Evolutionary conservation across 2,113 vertebrate species (phyloP).

Genomic region (Podocnemis expansa): DNA sequence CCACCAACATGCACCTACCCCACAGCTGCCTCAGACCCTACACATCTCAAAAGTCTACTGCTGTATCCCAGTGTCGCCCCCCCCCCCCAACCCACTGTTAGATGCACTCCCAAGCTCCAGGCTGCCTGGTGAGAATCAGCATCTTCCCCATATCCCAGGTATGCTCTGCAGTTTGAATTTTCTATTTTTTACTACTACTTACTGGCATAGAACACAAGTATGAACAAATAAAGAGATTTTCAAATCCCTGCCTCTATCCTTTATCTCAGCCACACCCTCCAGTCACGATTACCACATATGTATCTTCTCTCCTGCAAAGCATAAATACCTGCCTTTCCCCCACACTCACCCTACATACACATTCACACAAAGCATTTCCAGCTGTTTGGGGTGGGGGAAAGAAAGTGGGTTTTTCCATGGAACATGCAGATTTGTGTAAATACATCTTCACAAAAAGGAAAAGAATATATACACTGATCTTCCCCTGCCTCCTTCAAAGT

Average conservation of each 20-base stretch:
- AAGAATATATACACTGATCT: background rate
- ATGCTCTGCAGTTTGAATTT: accelerated
- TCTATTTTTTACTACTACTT: accelerated
- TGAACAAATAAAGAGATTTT: accelerated
- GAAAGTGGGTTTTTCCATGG: background rate
- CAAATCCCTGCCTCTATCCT: background rate
- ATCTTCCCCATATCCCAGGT: accelerated
- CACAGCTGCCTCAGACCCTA: background rate
- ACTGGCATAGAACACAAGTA: accelerated
- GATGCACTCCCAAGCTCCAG: background rate
- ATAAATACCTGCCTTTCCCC: background rate
- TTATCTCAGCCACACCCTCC: slow-evolving; percentile 57
- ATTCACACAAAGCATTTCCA: background rate
- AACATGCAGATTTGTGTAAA: background rate
- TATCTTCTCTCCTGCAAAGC: background rate
- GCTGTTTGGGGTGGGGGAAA: background rate
- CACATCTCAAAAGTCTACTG: background rate
- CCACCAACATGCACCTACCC: background rate
- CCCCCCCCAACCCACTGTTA: background rate
- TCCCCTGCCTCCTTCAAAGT: slow-evolving; percentile 39
- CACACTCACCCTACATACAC: background rate
- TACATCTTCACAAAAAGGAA: background rate
- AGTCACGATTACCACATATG: background rate
- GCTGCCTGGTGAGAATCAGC: slow-evolving; percentile 38
- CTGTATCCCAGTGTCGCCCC: accelerated